A percentile compares a stretch with the other conserved stretches of the same genome.
These are phyloP conservation scores for western clawed frog (Xenopus tropicalis) DNA, from an alignment of 2,113 vertebrate species.

Conservation along the genomic window DNA sequence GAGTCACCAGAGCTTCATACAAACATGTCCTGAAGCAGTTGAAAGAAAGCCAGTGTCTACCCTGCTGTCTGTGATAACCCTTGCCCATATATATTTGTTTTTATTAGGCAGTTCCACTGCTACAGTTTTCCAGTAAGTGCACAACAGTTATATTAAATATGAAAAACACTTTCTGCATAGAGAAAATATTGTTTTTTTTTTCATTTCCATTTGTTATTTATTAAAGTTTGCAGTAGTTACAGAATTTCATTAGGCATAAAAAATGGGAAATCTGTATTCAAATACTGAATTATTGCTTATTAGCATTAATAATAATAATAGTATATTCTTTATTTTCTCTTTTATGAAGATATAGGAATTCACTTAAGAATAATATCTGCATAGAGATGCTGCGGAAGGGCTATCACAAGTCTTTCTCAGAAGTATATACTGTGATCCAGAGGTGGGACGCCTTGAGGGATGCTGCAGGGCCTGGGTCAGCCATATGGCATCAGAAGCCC, in stretches of 20 bases:
- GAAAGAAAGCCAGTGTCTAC: not conserved
- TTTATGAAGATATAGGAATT: constrained; percentile 72
- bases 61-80: not conserved
- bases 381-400: constrained; percentile 78
- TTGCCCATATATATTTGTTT: not conserved
- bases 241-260: too few species aligned
- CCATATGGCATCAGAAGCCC: constrained; percentile 84
- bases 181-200: not conserved
- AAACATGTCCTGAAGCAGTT: constrained; percentile 25
- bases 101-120: not conserved
- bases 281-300: not conserved
- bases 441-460: constrained; percentile 75
- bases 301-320: too few species aligned
- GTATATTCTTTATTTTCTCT: constrained; percentile 14
- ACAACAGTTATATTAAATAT: not conserved
- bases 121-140: not conserved
- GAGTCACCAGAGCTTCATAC: constrained; percentile 38
- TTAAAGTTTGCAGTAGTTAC: too few species aligned
- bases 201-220: too few species aligned
- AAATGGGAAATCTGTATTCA: not conserved
- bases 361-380: constrained; percentile 82
- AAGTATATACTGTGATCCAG: constrained; percentile 77
- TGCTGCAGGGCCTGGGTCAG: constrained; percentile 78
- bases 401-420: constrained; percentile 75
- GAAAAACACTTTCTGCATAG: not conserved